Base-by-base conservation (phyloP, 2,797 vertebrate genomes). In the Eulemur rubriventer region DNA sequence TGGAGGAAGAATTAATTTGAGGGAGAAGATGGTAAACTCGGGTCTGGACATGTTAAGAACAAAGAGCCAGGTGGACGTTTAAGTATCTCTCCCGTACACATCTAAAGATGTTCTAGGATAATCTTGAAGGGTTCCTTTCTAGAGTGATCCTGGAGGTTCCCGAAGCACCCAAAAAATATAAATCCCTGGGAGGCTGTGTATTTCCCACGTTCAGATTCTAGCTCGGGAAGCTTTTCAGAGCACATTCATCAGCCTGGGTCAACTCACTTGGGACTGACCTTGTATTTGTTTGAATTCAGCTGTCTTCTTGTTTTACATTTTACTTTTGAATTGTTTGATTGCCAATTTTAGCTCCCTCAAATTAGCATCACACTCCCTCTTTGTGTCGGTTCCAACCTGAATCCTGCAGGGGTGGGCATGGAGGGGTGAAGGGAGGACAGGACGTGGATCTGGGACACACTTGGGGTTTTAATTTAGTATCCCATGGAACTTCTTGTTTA, bases 401-500 rank as follows among this genome's bases (percentile, higher is more conserved):
- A n/a, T 59, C 35, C 69, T 48, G 14, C 52, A n/a, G 63, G 26
- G 33, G 20, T 35, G n/a, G 81, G 11, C 16, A 4, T 0, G 16
- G 30, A 16, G 11, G 46, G 85, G 8, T 41, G 43, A 61, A 2
- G 35, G 48, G 57, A 93, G 79, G 55, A 79, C 70, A 80, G 65
- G 85, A 46, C 38, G 16, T 6, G 30, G 80, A 69, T 94, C 70
- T 76, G 38, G n/a, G 55, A 33, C 78, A 82, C 46, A 11, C 35
- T 46, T 2, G 22, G 48, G 65, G 59, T 57, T 92, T 90, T 87
- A 80, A 78, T 93, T 93, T 94, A 78, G 72, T 55, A 61, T 67
- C 24, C 52, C 55, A 43, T 14, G 35, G 69, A 94, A 90, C 79
- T 88, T 95, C 79, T 84, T 61, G 63, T 96, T 90, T 94, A 79